Evolutionary conservation across 2,113 vertebrate genomes (phyloP), one percentile per base, ranked within the genome.

Genomic region (Ailurus styani): DNA sequence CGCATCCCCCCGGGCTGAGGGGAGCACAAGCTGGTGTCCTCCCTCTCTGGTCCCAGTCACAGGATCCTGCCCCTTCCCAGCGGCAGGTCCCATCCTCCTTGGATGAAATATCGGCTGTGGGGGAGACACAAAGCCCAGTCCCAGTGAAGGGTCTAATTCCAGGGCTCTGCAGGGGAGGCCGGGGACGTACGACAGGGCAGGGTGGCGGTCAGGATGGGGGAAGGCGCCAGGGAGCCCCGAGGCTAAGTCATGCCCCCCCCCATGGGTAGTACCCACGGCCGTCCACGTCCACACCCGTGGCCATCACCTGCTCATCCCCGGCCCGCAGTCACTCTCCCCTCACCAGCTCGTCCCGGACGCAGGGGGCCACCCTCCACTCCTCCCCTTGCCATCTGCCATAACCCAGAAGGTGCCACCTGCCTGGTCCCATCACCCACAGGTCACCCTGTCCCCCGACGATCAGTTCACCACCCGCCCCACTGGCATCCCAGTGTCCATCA

Each of bases 271-370:
- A 2, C 34, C 34, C 20, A 13, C 50, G 13, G 64, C 6, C 15
- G 47, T 21, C 72, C n/a, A 0, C 1, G 18, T 73, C 1, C 4
- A 14, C 15, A 6, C 0, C 21, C 10, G 2, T 27, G 23, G 7
- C 37, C 42, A 7, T 55, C n/a, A 0, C 5, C 62, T 27, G n/a
- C 84, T 25, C 50, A 13, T 21, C 37, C 2, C 2, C 37, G 23
- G 37, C 21, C 34, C 3, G 6, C 17, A 0, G 12, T 23, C 21
- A 15, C 55, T 40, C 42, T 5, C 29, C 64, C 55, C 29, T 57
- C 17, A 6, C 7, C n/a, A 42, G 45, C 54, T 52, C 37, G 17
- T 1, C 50, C 93, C 18, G 70, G 62, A n/a, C 68, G 15, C 79
- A 9, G 20, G 5, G 79, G 17, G 31, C 86, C 77, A 10, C 11